Percentiles rank a stretch among this genome's conserved stretches.
Evolutionary conservation across 37 sponge, comb jelly and placozoan genomes (phyloP).

Genomic region (Trichoplax adhaerens): DNA sequence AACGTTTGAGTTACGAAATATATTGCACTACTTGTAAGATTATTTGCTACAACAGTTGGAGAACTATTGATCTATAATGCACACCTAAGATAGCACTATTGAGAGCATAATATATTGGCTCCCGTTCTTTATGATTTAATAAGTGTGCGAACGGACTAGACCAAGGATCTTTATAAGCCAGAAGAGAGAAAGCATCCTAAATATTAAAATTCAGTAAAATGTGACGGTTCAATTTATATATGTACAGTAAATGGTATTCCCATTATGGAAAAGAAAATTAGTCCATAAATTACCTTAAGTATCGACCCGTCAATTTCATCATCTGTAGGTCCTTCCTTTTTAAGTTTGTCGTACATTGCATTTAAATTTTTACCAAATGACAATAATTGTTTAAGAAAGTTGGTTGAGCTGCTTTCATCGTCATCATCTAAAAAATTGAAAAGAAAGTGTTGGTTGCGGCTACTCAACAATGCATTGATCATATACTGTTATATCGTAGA

Average conservation of each 20-base stretch:
- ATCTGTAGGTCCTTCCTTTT: background rate
- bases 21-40: too few relatives aligned
- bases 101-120: constrained; percentile 61
- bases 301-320: constrained; percentile 8
- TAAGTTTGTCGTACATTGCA: constrained; percentile 13
- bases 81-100: constrained; percentile 80
- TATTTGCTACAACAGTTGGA: too few relatives aligned
- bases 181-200: constrained; percentile 80
- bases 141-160: constrained; percentile 73
- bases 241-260: constrained; percentile 2
- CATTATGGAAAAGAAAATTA: constrained; percentile 2
- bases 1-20: too few relatives aligned
- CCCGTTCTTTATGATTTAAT: constrained; percentile 55
- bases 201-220: constrained; percentile 1
- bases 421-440: too few relatives aligned
- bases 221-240: background rate
- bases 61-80: too few relatives aligned
- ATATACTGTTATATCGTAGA: too few relatives aligned
- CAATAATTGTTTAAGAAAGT: constrained; percentile 30
- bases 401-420: too few relatives aligned
- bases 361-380: constrained; percentile 61
- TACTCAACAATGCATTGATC: too few relatives aligned
- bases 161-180: constrained; percentile 79
- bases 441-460: too few relatives aligned
- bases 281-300: constrained; percentile 7